phyloP scores from a whole-genome alignment of 2,797 vertebrate genomes.

The Paedocypris micromegethes region DNA sequence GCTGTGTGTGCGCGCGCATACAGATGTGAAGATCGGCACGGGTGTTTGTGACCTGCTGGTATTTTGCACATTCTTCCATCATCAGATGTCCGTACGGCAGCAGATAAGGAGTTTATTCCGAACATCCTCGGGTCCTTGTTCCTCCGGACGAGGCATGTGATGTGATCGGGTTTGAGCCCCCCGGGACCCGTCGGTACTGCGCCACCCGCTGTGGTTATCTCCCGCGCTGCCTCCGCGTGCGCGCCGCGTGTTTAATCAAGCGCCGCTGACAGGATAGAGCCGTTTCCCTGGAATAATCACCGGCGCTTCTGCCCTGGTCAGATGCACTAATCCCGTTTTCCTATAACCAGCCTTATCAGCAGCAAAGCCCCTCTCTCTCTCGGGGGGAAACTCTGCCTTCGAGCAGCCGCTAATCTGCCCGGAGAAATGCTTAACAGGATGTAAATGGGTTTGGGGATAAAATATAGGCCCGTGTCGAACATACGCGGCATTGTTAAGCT shows the following conservation, averaged over 20 bases:
- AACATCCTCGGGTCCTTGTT: background rate
- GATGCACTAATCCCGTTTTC: conserved; percentile 76
- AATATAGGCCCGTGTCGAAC: conserved; percentile 74
- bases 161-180: conserved; percentile 68
- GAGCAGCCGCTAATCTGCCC: conserved; percentile 71
- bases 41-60: background rate
- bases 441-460: conserved; percentile 76
- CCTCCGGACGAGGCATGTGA: conserved; percentile 52
- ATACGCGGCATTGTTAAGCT: conserved; percentile 73
- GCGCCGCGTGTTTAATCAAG: conserved; percentile 69
- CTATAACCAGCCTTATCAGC: conserved; percentile 76
- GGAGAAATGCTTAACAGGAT: conserved; percentile 79
- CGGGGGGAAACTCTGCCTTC: conserved; percentile 69
- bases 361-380: conserved; percentile 71
- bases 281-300: conserved; percentile 74
- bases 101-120: background rate
- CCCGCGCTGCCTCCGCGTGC: conserved; percentile 64
- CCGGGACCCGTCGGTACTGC: conserved; percentile 65
- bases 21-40: too few relatives aligned
- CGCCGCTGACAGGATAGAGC: conserved; percentile 61
- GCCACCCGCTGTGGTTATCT: conserved; percentile 76
- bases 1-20: too few relatives aligned
- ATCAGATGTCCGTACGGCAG: background rate
- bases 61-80: background rate
- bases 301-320: conserved; percentile 70